Base-by-base conservation (phyloP, 2,888 invertebrate species). In the Neria commutata region DNA sequence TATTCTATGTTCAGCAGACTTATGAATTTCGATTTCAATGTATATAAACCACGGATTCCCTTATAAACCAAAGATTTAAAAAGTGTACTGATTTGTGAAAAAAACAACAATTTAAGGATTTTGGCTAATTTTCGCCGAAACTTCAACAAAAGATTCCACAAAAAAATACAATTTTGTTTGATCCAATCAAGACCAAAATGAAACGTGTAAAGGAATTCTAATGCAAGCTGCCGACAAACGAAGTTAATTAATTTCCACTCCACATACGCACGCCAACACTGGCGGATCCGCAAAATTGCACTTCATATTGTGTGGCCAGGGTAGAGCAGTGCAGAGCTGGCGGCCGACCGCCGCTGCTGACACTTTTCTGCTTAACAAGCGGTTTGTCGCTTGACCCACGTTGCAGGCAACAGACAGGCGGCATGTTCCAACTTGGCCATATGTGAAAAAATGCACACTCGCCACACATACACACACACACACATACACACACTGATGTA, bases 351-450 rank as follows among this genome's bases (percentile, higher is more conserved):
- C 42, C 19, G 19, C 72, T 72, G 73, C 70, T 72, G 73, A 72
- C 72, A 72, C 69, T 70, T 72, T 73, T 68, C 62, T 63, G 67
- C 67, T 73, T 73, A 73, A 72, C 72, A 73, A 73, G 73, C 70
- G 72, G 73, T 73, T 71, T 69, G n/a, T n/a, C n/a, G 68, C 6
- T 42, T 42, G 19, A 21, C 19, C 42, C 5, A 19, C 19, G 42
- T 19, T 42, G 14, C 17, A 21, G 6, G 42, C 21, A 42, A 42
- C 42, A 19, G 19, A 17, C 42, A 19, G 4, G 14, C 42, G 19
- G 42, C 42, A 42, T 19, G 42, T 42, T 17, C 4, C 42, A 42
- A 42, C 21, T 17, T 37, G 16, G 8, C n/a, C 11, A 8, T n/a
- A n/a, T n/a, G n/a, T n/a, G n/a, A 45, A 53, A 45, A 42, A 33